A percentile compares a stretch with the other conserved stretches of the same genome.
These are phyloP conservation scores for Syndactyla subalaris DNA, from an alignment of 2,797 vertebrate species.

Conservation along the genomic window DNA sequence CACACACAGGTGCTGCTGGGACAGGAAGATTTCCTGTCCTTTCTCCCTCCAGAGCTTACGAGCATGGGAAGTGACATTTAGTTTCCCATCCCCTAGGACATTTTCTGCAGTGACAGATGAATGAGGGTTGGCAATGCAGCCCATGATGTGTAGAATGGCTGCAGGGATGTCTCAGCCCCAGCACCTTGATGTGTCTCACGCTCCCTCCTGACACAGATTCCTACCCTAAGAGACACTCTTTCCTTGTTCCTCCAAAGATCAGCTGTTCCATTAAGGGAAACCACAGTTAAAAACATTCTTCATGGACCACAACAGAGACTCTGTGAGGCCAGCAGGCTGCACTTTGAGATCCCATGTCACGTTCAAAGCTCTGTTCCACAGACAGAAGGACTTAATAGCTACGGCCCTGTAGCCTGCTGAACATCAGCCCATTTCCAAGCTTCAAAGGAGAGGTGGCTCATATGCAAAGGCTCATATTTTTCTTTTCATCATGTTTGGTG, in stretches of 20 bases:
- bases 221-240: background rate
- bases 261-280: background rate
- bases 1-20: background rate
- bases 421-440: background rate
- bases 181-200: no score
- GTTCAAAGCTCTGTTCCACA: background rate
- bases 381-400: background rate
- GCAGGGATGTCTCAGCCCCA: background rate
- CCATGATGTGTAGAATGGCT: accelerated
- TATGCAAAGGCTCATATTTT: background rate
- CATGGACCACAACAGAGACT: background rate
- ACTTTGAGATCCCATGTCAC: background rate
- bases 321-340: background rate
- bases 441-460: background rate
- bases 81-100: background rate
- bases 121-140: background rate
- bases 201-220: background rate
- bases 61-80: background rate
- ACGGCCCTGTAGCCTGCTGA: background rate
- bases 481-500: background rate
- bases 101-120: background rate
- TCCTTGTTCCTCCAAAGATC: background rate
- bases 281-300: background rate
- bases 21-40: background rate
- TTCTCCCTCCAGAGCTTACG: background rate